These are phyloP conservation scores for Ameiurus melas DNA, from an alignment of 2,113 vertebrate species.

Conservation along the genomic window DNA sequence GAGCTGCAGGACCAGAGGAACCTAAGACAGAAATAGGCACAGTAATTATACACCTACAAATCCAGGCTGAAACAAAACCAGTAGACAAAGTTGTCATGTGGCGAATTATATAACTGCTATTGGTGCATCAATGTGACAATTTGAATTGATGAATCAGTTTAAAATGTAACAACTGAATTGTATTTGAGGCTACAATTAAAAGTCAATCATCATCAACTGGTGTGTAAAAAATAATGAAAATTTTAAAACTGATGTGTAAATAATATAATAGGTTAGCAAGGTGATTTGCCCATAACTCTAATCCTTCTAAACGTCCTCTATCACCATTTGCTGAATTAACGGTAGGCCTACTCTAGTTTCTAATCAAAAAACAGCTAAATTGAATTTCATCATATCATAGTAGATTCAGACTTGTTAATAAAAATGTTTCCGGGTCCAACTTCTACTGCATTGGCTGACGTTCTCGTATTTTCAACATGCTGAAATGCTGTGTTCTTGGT, in stretches of 20 bases:
- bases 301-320: neutral
- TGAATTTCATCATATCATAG: neutral
- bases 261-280: too few relatives aligned
- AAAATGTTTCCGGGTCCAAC: too few relatives aligned
- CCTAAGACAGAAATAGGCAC: slow-evolving; percentile 69
- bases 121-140: neutral
- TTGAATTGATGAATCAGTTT: neutral
- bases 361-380: neutral
- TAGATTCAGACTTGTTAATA: neutral
- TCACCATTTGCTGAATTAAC: neutral
- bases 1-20: slow-evolving; percentile 93
- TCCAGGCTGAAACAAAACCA: neutral
- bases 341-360: neutral
- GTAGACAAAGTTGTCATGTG: neutral
- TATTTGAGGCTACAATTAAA: neutral
- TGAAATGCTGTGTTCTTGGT: too few relatives aligned
- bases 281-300: neutral
- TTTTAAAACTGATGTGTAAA: too few relatives aligned
- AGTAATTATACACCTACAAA: neutral
- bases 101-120: neutral
- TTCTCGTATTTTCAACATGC: too few relatives aligned
- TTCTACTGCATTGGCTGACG: too few relatives aligned
- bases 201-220: neutral
- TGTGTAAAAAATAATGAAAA: neutral
- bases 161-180: neutral